Conservation (phyloP, 37 sponge, comb jelly and placozoan species). For the Amphimedon queenslandica region DNA sequence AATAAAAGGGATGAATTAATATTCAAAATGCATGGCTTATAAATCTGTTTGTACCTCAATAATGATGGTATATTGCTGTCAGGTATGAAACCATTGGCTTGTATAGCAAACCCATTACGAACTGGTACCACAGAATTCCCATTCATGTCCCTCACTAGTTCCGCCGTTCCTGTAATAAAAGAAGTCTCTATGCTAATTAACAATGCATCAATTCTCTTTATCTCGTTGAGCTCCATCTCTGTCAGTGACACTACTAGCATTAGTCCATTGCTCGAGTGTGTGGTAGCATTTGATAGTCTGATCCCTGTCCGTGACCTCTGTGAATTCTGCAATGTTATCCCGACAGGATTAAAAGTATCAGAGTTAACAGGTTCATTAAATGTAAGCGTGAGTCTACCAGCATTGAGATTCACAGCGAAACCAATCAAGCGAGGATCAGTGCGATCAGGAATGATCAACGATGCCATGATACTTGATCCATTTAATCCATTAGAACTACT, state of each 20-base stretch:
- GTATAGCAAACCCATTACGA: slow-evolving; percentile 60
- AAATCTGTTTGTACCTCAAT: too few species aligned
- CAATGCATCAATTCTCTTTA: slow-evolving; percentile 78
- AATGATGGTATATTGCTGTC: slow-evolving; percentile 55
- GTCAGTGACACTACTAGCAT: slow-evolving; percentile 51
- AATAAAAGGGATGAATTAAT: too few species aligned
- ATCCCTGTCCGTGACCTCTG: slow-evolving; percentile 75
- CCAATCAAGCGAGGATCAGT: slow-evolving; percentile 38
- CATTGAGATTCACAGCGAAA: slow-evolving; percentile 76
- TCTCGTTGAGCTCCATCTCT: slow-evolving; percentile 68
- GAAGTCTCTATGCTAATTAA: slow-evolving; percentile 42
- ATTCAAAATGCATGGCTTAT: too few species aligned
- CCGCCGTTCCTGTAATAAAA: slow-evolving; percentile 53
- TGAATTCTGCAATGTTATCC: slow-evolving; percentile 67
- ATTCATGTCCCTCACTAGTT: slow-evolving; percentile 68
- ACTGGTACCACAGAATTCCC: slow-evolving; percentile 62
- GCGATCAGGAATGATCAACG: slow-evolving; percentile 33
- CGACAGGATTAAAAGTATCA: slow-evolving; percentile 35
- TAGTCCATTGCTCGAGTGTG: slow-evolving; percentile 55
- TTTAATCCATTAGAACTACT: slow-evolving; percentile 27
- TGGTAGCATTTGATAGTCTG: slow-evolving; percentile 41
- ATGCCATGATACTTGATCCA: slow-evolving; percentile 33
- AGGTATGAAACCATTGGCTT: slow-evolving; percentile 34
- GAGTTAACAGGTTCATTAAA: slow-evolving; percentile 84
- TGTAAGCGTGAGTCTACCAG: slow-evolving; percentile 42